Evolutionary conservation across 2,797 vertebrate genomes (phyloP), one percentile per base, ranked within the genome.

Genomic region (Urocyon cinereoargenteus): DNA sequence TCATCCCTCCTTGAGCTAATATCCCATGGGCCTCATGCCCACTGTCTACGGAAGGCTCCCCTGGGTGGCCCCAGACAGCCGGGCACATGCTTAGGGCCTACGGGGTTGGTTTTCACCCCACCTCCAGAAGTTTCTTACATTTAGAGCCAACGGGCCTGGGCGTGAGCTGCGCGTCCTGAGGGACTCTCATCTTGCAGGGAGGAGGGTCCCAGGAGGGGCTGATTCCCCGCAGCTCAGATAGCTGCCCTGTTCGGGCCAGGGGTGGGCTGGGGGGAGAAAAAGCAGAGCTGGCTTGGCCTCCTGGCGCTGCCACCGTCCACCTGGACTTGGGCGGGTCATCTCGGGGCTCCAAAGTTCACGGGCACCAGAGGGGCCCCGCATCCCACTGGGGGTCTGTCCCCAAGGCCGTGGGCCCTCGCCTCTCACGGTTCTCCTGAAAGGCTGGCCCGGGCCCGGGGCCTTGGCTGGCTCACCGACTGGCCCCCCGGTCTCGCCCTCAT

Each of bases 361-460:
- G 15, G 83, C 34, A 10, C 21, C 53, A 4, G 26, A n/a, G 15
- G 28, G 4, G 22, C 24, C 36, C 66, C 2, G 0, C 34, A 5
- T n/a, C 34, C 45, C 26, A 1, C 19, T 10, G 8, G 16, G 28
- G 24, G 2, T 3, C 40, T 1, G 2, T 18, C 26, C 36, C 45
- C 5, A 15, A 5, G 75, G 75, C 62, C 0, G 1, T 1, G 19
- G 88, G 75, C 49, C 16, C 53, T 24, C 3, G 15, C 22, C 45
- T 49, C n/a, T 7, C 7, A 0, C 0, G 1, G 31, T 40, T 34
- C 77, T 4, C 13, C 59, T 1, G 77, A 16, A 75, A 12, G 18
- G 57, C 75, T 18, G 2, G n/a, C 9, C 1, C 0, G 2, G 28
- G 12, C 31, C 55, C 2, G 1, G 0, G 3, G 10, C 24, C 57